Base-by-base conservation (phyloP, 2,888 invertebrate species). In the Disparrhopalites patrizii region DNA sequence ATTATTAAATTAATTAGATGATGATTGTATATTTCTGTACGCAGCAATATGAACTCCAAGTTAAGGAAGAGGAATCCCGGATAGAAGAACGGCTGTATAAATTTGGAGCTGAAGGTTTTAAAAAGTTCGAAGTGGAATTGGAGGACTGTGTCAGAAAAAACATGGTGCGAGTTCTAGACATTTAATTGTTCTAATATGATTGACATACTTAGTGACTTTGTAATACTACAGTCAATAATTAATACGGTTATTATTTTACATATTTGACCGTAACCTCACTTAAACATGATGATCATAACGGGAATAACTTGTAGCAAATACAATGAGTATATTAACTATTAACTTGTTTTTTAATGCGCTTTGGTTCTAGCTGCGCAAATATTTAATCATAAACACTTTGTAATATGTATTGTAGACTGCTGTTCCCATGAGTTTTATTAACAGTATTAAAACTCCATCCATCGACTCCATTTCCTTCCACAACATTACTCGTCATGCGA, bases 371-470 rank as follows among this genome's bases (percentile, higher is more conserved):
- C n/a, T n/a, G n/a, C n/a, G n/a, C n/a, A n/a, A n/a, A n/a, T n/a
- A n/a, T n/a, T n/a, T n/a, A n/a, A n/a, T 20, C 7, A 47, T 47
- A 47, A 40, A 57, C 20, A n/a, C 43, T 50, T 61, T 18, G 5
- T 10, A 43, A 10, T 10, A 33, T 50, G 8, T 61, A 62, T 77
- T 77, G 7, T 77, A 89, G 86, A 83, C 83, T 50, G 83, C 86
- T 13, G 88, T 92, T 0, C 89, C 90, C 0, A 79, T 83, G 1
- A 85, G 86, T 52, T 84, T 91, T 76, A 77, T 94, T 61, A 85
- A 86, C 0, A 83, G 86, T 3, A 85, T 94, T 3, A 84, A 87
- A 7, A 88, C 93, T 31, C 92, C 93, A 1, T 83, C 86, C 68
- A 85, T 87, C 51, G 84, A 85, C 56, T 84, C 84, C 2, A 73